These are phyloP conservation scores for Dysmachus trigonus DNA, from an alignment of 2,888 invertebrate genomes.

Conservation along the genomic window DNA sequence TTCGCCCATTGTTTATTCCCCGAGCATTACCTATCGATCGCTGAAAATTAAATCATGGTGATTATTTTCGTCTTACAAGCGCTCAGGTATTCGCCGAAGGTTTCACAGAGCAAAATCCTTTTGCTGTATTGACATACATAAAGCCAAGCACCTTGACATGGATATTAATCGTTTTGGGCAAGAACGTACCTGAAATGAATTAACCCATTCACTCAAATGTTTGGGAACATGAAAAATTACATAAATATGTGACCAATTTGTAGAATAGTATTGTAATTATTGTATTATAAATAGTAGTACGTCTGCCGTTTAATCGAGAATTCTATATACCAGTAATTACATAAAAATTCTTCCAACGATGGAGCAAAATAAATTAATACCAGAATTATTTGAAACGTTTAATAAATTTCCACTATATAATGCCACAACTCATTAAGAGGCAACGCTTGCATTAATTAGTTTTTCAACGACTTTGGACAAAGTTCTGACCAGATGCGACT, in stretches of 20 bases:
- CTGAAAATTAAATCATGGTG: neutral
- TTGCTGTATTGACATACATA: neutral
- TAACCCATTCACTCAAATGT: neutral
- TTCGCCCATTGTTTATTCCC: neutral
- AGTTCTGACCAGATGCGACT: no score
- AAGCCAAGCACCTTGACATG: neutral
- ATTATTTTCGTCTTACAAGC: neutral
- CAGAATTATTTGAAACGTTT: no score
- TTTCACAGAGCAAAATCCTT: neutral
- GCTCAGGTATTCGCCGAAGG: neutral
- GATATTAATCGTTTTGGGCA: neutral
- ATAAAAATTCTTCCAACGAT: no score
- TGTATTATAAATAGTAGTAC: neutral
- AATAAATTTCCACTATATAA: no score
- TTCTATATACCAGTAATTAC: no score
- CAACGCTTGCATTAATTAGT: no score
- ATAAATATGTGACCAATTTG: neutral
- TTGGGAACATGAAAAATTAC: neutral
- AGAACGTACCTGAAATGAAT: neutral
- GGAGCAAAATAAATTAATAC: no score
- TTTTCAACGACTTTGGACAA: no score
- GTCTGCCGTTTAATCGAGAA: no score
- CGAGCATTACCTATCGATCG: neutral
- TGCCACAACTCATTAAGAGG: no score
- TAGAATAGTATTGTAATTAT: no score